Evolutionary conservation across 2,888 invertebrate genomes (phyloP), one percentile per base, ranked within the genome.

Genomic region (Argyresthia goedartella): DNA sequence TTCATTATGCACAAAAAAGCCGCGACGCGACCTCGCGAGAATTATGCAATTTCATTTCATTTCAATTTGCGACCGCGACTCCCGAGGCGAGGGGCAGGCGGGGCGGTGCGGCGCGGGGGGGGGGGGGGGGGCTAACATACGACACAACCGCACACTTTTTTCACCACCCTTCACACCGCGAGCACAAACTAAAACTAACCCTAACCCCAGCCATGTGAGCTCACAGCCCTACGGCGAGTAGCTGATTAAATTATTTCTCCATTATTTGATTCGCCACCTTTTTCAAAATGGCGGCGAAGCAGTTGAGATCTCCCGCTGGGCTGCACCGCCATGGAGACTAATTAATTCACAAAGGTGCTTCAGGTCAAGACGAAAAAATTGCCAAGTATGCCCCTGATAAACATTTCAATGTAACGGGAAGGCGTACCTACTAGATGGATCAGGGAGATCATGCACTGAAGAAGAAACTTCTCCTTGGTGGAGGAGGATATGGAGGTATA

Each of bases 231-330:
- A 50, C 56, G 63, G 58, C 55, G 56, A 57, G 56, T 54, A 58
- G 64, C 62, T 79, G 73, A 82, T 85, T 82, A 76, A 80, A 84
- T 85, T 80, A 84, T 80, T 81, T 82, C 76, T 67, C 76, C 77
- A 81, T 84, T 81, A 84, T 84, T 80, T 76, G 78, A 84, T 81
- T 82, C 81, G 68, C 80, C 81, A 84, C 82, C 84, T 80, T 71
- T 81, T 80, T 76, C 84, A 85, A 84, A 72, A 85, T 85, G 85
- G 85, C 85, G 76, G 71, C 73, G 69, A 71, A 73, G 69, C 70
- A 72, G 14, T 25, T 9, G 44, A 8, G 13, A 35, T 1, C 25
- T 15, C 15, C 13, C 11, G 15, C 25, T 2, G 25, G 34, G 8
- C 47, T 65, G 63, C 57, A 57, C 60, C 61, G 54, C 47, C 53